These are phyloP conservation scores for Poicephalus gulielmi DNA, from an alignment of 2,113 vertebrate genomes.

Conservation along the genomic window DNA sequence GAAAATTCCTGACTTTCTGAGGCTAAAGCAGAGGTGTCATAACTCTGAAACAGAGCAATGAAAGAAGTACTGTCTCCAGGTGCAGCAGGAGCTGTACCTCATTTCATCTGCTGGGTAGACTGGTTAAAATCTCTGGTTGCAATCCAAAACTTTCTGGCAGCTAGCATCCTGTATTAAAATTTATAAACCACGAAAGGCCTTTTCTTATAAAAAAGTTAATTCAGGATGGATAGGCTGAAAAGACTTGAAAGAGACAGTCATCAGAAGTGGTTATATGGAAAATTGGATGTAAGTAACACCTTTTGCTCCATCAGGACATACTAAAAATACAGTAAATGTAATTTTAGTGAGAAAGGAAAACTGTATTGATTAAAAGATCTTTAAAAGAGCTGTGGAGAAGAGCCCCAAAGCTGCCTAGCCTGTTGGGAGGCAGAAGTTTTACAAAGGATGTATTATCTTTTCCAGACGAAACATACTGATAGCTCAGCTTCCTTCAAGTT, in stretches of 20 bases:
- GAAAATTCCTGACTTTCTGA: constrained; percentile 75
- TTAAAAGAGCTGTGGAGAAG: constrained; percentile 37
- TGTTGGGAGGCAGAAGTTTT: neutral
- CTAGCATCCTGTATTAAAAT: constrained; percentile 79
- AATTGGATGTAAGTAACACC: constrained; percentile 72
- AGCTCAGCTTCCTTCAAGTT: neutral
- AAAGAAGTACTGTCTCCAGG: constrained; percentile 79
- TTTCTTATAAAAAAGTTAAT: constrained; percentile 80
- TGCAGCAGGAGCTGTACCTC: constrained; percentile 68
- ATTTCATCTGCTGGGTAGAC: constrained; percentile 71
- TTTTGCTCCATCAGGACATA: constrained; percentile 58
- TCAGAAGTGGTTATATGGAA: constrained; percentile 77
- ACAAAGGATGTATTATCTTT: neutral
- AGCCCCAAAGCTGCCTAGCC: neutral
- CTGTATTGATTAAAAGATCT: constrained; percentile 48
- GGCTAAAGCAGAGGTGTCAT: constrained; percentile 76
- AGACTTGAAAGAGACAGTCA: constrained; percentile 73
- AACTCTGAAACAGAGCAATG: constrained; percentile 74
- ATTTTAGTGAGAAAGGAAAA: constrained; percentile 69
- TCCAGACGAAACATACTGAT: neutral
- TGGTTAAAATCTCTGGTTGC: constrained; percentile 71
- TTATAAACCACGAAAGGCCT: constrained; percentile 80
- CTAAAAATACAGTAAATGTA: constrained; percentile 73
- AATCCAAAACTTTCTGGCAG: constrained; percentile 78
- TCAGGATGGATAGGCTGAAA: constrained; percentile 70